These are phyloP conservation scores for Cactoblastis cactorum DNA, from an alignment of 2,888 invertebrate species.

Conservation along the genomic window DNA sequence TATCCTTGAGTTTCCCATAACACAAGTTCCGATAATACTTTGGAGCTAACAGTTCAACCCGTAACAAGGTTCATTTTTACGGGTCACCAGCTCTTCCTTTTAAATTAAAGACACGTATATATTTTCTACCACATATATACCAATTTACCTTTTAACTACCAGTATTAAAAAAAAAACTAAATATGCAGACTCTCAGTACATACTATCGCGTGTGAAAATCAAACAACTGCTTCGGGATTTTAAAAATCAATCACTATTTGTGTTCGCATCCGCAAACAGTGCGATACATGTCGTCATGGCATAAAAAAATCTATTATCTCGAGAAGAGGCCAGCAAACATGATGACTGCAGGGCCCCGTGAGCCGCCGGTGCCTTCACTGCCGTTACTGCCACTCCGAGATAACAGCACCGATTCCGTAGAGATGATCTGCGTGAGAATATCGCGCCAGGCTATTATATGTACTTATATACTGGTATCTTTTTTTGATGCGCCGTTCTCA, in stretches of 20 bases:
- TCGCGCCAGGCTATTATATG: constrained; percentile 20
- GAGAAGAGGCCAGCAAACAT: constrained; percentile 15
- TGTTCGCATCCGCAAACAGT: constrained; percentile 26
- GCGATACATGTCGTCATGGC: constrained; percentile 21
- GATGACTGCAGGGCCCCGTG: constrained; percentile 15
- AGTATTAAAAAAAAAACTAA: constrained; percentile 7
- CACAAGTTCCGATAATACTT: too few relatives aligned
- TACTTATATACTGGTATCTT: constrained; percentile 14
- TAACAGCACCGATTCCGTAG: constrained; percentile 9
- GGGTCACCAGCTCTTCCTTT: too few relatives aligned
- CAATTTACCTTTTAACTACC: neutral
- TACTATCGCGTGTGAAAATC: constrained; percentile 36
- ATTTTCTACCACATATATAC: too few relatives aligned
- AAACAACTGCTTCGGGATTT: constrained; percentile 28
- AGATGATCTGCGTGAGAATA: constrained; percentile 30
- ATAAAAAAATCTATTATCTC: constrained; percentile 17
- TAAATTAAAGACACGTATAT: too few relatives aligned
- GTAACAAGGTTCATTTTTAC: too few relatives aligned
- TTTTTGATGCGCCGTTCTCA: constrained; percentile 10
- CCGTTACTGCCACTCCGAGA: constrained; percentile 7
- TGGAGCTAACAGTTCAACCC: too few relatives aligned
- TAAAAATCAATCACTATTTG: constrained; percentile 32
- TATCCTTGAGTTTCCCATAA: too few relatives aligned
- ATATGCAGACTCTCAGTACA: constrained; percentile 11
- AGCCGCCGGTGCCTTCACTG: too few relatives aligned